These are phyloP conservation scores for Grammomys surdaster DNA, from an alignment of 2,113 vertebrate genomes.

Conservation along the genomic window DNA sequence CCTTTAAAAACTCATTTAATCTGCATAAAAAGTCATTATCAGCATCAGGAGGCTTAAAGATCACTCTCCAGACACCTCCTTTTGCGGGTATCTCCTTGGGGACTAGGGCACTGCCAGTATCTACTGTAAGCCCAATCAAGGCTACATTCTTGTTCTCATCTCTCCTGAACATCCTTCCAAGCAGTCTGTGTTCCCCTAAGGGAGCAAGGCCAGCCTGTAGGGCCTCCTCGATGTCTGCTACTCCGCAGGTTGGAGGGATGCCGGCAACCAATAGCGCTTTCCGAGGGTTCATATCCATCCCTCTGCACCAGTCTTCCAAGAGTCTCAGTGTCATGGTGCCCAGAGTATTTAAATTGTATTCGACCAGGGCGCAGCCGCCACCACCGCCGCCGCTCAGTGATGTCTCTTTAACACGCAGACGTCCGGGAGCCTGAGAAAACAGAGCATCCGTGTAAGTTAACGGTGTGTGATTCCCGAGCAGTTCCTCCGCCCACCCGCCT, in stretches of 20 bases:
- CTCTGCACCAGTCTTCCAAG: constrained; percentile 44
- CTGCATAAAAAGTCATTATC: constrained; percentile 51
- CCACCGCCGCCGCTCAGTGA: neutral
- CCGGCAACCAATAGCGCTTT: neutral
- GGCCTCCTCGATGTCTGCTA: neutral
- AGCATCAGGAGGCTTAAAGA: constrained; percentile 49
- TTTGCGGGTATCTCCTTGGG: constrained; percentile 31
- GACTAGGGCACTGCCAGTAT: neutral
- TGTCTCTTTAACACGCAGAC: neutral
- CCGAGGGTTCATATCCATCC: constrained; percentile 31
- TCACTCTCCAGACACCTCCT: constrained; percentile 26
- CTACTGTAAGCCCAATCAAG: neutral
- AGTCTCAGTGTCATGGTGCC: constrained; percentile 14
- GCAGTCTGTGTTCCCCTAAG: neutral
- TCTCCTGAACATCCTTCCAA: constrained; percentile 23
- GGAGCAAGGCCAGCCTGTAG: neutral
- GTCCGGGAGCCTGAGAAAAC: neutral
- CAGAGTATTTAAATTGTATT: too few relatives aligned
- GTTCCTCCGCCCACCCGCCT: neutral
- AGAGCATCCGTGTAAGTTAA: neutral
- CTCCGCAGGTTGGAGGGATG: neutral
- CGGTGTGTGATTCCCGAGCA: neutral
- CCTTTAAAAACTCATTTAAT: constrained; percentile 54
- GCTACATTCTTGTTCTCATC: neutral
- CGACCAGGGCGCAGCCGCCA: neutral